A percentile compares a stretch with the other conserved stretches of the same genome.
phyloP scores from a whole-genome alignment of 2,797 vertebrate species.

The Petrocephalus sullivani region DNA sequence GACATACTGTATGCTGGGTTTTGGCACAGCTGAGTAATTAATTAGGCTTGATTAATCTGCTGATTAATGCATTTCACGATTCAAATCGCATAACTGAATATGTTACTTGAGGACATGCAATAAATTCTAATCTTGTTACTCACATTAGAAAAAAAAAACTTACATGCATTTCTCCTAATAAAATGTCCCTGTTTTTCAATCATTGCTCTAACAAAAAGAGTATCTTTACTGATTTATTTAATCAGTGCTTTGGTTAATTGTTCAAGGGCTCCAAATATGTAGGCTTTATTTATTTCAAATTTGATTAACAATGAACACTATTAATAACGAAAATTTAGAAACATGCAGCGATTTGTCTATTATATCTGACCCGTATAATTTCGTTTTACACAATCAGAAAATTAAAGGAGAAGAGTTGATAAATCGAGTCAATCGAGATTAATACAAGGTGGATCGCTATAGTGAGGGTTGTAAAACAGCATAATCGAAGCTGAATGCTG shows the following conservation, averaged over 20 bases:
- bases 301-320: not conserved
- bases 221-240: conserved; percentile 4
- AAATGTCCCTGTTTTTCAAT: not conserved
- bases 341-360: not conserved
- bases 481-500: not conserved
- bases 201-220: not conserved
- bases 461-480: not conserved
- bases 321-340: not conserved
- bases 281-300: not conserved
- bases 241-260: not conserved
- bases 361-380: not conserved
- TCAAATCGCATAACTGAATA: not conserved
- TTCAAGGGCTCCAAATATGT: conserved; percentile 1
- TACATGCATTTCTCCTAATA: not conserved
- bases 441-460: not conserved
- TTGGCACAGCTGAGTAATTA: not conserved
- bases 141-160: not conserved
- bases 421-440: not conserved
- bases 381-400: not conserved
- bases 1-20: not conserved
- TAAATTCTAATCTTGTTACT: not conserved
- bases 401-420: not conserved
- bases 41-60: conserved; percentile 4
- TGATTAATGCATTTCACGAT: not conserved
- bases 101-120: conserved; percentile 12